phyloP scores from a whole-genome alignment of 2,888 invertebrate species.

The Pyralis farinalis region DNA sequence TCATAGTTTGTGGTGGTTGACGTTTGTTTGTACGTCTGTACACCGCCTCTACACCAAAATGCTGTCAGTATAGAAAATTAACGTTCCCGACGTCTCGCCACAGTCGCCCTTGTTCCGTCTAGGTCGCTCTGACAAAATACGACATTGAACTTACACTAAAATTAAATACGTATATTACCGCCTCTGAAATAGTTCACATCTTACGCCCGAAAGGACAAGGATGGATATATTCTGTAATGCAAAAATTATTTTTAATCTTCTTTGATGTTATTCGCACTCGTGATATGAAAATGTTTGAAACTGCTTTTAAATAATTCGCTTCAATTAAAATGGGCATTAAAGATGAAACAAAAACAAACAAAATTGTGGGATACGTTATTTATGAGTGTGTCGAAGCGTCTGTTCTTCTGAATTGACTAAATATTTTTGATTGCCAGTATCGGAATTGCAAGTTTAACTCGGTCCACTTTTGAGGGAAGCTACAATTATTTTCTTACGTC shows the following conservation, averaged over 20 bases:
- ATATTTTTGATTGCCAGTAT: too few species aligned
- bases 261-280: background rate
- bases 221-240: background rate
- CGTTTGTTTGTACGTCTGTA: background rate
- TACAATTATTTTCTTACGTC: too few species aligned
- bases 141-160: conserved; percentile 65
- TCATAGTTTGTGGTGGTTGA: background rate
- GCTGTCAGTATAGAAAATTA: background rate
- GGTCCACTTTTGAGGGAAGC: too few species aligned
- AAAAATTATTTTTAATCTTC: background rate
- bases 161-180: conserved; percentile 29
- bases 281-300: conserved; percentile 2
- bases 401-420: too few species aligned
- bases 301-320: conserved; percentile 3
- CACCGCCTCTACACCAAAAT: background rate
- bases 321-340: background rate
- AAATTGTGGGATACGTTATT: background rate
- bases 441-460: too few species aligned
- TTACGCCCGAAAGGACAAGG: background rate
- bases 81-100: background rate
- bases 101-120: conserved; percentile 9
- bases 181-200: background rate
- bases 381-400: background rate
- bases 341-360: background rate
- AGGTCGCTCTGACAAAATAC: conserved; percentile 15